Evolutionary conservation across 2,797 vertebrate genomes (phyloP).

Genomic region (Acanthornis magna): DNA sequence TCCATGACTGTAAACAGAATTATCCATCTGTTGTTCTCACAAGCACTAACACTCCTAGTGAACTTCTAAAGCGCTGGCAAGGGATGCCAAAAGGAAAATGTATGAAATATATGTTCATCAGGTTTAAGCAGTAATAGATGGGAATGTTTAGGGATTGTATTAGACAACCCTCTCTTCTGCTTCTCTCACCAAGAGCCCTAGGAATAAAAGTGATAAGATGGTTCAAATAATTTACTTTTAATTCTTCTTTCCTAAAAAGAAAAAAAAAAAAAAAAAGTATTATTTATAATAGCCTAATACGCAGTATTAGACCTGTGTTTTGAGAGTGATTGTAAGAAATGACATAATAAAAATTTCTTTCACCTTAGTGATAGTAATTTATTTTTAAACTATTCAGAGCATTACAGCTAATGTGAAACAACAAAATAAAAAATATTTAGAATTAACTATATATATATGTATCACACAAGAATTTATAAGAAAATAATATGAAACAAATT

Average conservation of each 20-base stretch:
- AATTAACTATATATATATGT: background rate
- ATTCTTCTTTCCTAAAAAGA: background rate
- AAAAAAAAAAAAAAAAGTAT: background rate
- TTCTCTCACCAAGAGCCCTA: background rate
- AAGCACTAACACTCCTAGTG: background rate
- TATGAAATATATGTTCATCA: background rate
- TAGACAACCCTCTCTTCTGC: background rate
- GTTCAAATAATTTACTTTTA: background rate
- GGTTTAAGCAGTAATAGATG: background rate
- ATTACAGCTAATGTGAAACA: background rate
- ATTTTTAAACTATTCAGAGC: background rate
- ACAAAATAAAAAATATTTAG: background rate
- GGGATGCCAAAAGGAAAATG: background rate
- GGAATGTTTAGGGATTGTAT: background rate
- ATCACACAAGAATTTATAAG: background rate
- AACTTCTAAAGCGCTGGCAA: background rate
- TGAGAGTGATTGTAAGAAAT: background rate
- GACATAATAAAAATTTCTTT: background rate
- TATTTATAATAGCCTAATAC: background rate
- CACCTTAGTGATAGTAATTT: background rate
- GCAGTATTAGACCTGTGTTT: background rate
- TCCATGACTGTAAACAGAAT: background rate
- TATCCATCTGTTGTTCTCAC: constrained; percentile 32
- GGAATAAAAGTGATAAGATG: background rate
- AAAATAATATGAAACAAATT: background rate